A percentile compares a stretch with the other conserved stretches of the same genome.
Conservation (phyloP, 2,113 vertebrate genomes). For the Nycticorax nycticorax region DNA sequence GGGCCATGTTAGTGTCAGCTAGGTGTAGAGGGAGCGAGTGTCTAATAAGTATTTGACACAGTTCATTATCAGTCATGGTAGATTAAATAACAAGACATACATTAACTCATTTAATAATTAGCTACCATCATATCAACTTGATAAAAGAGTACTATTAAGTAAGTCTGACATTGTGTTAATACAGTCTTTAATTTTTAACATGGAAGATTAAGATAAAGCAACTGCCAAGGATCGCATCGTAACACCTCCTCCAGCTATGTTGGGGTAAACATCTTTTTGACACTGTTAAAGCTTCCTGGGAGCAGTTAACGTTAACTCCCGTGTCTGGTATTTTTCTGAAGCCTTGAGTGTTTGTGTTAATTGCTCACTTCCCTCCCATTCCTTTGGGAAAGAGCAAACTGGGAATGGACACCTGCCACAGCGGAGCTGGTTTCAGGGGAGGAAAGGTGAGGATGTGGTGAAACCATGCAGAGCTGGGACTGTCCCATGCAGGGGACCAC, state of each 20-base stretch:
- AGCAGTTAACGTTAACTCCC: not conserved
- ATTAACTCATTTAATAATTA: conserved; percentile 65
- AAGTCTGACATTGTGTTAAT: conserved; percentile 51
- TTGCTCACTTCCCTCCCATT: not conserved
- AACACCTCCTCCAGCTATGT: not conserved
- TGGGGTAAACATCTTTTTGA: not conserved
- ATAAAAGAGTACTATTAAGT: conserved; percentile 58
- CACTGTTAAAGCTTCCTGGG: not conserved
- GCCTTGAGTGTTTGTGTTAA: not conserved
- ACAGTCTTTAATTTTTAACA: conserved; percentile 59
- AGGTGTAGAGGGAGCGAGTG: conserved; percentile 27
- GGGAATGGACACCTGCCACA: not conserved
- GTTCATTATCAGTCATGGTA: conserved; percentile 49
- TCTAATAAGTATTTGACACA: conserved; percentile 39
- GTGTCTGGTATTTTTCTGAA: not conserved
- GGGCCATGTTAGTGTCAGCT: conserved; percentile 1
- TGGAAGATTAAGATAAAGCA: conserved; percentile 26
- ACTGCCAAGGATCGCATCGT: not conserved
- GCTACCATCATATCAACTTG: conserved; percentile 51
- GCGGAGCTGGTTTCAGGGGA: not conserved
- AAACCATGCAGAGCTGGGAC: not conserved
- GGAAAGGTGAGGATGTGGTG: not conserved
- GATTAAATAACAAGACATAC: conserved; percentile 55
- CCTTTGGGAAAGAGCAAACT: not conserved
- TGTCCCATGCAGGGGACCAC: rapidly evolving